These are phyloP conservation scores for Calephelis nemesis DNA, from an alignment of 1,140 invertebrate species.

Conservation along the genomic window DNA sequence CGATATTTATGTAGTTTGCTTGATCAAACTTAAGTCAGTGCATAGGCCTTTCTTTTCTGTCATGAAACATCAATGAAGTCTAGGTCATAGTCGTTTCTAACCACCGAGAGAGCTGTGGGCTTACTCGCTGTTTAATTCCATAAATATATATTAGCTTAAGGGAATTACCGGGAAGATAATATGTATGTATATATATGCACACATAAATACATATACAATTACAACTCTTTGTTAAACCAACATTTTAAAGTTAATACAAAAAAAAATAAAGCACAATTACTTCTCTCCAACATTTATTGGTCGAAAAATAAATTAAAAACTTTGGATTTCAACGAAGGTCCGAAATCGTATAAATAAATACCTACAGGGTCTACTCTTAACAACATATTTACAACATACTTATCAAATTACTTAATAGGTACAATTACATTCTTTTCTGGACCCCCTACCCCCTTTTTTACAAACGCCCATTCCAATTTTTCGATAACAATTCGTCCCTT, in stretches of 20 bases:
- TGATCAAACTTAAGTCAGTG: too few species aligned
- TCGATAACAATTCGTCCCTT: conserved; percentile 53
- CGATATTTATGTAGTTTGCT: too few species aligned
- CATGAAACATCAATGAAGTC: too few species aligned
- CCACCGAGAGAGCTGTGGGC: too few species aligned
- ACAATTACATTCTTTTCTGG: conserved; percentile 54
- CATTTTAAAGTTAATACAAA: background rate
- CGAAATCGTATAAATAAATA: conserved; percentile 76
- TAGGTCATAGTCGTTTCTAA: too few species aligned
- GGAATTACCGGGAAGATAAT: too few species aligned
- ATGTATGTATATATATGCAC: too few species aligned
- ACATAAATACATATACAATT: too few species aligned
- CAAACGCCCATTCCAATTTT: conserved; percentile 48
- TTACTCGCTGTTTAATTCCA: too few species aligned
- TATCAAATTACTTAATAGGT: conserved; percentile 62
- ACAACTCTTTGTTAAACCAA: too few species aligned
- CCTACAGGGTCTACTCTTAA: conserved; percentile 71
- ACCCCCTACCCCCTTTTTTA: conserved; percentile 57
- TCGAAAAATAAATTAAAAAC: conserved; percentile 79
- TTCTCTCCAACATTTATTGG: conserved; percentile 79
- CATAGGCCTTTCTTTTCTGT: too few species aligned
- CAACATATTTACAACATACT: conserved; percentile 68
- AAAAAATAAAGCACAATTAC: conserved; percentile 45
- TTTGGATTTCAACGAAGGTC: conserved; percentile 76
- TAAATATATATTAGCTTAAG: too few species aligned